These are phyloP conservation scores for Dolichomitus sp. DNA, from an alignment of 2,888 invertebrate species.

Conservation along the genomic window DNA sequence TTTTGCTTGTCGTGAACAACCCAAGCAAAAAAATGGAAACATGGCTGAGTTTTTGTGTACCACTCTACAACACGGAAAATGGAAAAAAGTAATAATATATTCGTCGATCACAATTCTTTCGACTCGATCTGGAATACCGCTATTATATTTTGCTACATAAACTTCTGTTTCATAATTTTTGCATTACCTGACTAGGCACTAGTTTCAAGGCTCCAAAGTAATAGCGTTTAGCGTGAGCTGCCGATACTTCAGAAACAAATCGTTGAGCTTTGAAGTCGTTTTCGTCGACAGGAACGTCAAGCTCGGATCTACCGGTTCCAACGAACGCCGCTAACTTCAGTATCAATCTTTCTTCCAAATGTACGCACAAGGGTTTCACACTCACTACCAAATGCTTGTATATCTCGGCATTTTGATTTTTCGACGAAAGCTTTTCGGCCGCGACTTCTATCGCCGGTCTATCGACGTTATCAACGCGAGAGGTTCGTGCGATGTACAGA, in stretches of 20 bases:
- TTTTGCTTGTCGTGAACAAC: too few species aligned
- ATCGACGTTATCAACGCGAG: slow-evolving; percentile 86
- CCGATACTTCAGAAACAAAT: slow-evolving; percentile 93
- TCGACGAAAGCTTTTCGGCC: slow-evolving; percentile 91
- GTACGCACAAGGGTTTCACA: slow-evolving; percentile 93
- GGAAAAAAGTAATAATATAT: neutral
- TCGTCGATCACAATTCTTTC: too few species aligned
- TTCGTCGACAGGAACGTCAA: slow-evolving; percentile 90
- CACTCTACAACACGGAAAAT: neutral
- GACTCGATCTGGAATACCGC: too few species aligned
- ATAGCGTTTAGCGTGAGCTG: slow-evolving; percentile 93
- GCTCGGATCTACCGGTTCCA: slow-evolving; percentile 87
- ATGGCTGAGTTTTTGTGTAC: neutral
- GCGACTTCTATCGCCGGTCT: slow-evolving; percentile 93
- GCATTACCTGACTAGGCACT: slow-evolving; percentile 90
- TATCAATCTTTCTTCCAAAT: slow-evolving; percentile 95
- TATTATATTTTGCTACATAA: too few species aligned
- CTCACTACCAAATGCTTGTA: slow-evolving; percentile 95
- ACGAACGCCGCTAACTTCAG: slow-evolving; percentile 91
- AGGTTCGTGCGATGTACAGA: slow-evolving; percentile 90
- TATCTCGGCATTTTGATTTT: slow-evolving; percentile 93
- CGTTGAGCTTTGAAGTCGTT: slow-evolving; percentile 93
- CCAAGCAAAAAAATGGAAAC: neutral
- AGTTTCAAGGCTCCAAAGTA: slow-evolving; percentile 95
- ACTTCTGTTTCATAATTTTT: neutral